Base-by-base conservation (phyloP, 2,113 vertebrate species). In the Oryzias celebensis region DNA sequence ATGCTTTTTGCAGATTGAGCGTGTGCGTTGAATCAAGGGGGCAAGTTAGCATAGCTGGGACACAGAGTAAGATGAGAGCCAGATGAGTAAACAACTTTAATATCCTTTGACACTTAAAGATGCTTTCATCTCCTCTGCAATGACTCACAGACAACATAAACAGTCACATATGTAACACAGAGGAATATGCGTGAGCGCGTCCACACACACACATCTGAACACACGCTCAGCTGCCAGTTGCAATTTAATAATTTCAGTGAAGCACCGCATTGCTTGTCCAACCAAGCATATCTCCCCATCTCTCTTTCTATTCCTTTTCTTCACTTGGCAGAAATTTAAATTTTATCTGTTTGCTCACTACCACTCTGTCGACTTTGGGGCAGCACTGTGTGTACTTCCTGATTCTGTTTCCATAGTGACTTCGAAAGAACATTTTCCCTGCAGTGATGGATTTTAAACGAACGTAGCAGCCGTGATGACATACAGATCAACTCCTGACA, bases 341-440 rank as follows among this genome's bases (percentile, higher is more conserved):
- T 88, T 87, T 86, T 68, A 60, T 78, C 75, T 75, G 77, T 67
- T 80, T 62, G 58, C 78, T 81, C 81, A 52, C 71, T 71, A 49
- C 68, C 31, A 58, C 75, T 71, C 58, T 58, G 67, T 85, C 81
- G 73, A 78, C 77, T 80, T 74, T 70, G 60, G 73, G 68, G 73
- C 64, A 64, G 69, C 68, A 65, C 73, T 75, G 82, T 71, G 83
- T 81, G 68, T 71, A 90, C 72, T 88, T 89, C 81, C 86, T 85
- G 86, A 85, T 84, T 85, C 72, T 65, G 89, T 90, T 91, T 89
- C 90, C 88, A 90, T 89, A 87, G 88, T 62, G 73, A 91, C 85
- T 65, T 84, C 57, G 70, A 84, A 80, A 81, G 86, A 83, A 84
- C 72, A 78, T 78, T 83, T 87, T 73, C 80, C 65, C 73, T 65